Conservation (phyloP, 2,797 vertebrate species). For the Nannoperca obscura region DNA sequence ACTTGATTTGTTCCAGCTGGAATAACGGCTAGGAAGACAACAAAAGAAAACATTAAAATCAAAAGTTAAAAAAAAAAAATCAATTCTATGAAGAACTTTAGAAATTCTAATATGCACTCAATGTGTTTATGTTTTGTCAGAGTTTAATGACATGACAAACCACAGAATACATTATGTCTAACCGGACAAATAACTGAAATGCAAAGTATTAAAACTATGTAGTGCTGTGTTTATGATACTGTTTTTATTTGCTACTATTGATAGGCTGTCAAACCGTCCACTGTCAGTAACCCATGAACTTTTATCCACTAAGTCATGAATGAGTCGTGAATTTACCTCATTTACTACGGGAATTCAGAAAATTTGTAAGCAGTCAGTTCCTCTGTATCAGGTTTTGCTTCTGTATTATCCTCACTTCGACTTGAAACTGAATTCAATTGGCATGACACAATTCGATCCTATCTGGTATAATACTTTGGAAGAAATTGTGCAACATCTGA, state of each 20-base stretch:
- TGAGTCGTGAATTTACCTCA: background rate
- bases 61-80: no score
- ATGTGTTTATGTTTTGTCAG: background rate
- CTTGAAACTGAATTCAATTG: background rate
- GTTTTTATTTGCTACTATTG: background rate
- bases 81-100: background rate
- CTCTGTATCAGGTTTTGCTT: background rate
- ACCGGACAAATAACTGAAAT: background rate
- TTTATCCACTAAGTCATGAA: background rate
- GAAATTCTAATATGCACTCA: background rate
- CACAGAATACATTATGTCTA: background rate
- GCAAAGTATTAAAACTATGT: background rate
- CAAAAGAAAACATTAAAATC: background rate
- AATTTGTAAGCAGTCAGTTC: background rate
- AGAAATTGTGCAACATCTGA: background rate
- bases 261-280: background rate
- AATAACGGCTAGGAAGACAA: background rate
- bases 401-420: background rate
- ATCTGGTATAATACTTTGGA: background rate
- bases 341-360: background rate
- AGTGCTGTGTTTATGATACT: background rate
- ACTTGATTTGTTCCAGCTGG: constrained; percentile 42
- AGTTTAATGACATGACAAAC: constrained; percentile 3
- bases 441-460: no score
- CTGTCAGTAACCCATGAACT: background rate